Evolutionary conservation across 2,113 vertebrate species (phyloP), one percentile per base, ranked within the genome.

Genomic region (Urocolius indicus): DNA sequence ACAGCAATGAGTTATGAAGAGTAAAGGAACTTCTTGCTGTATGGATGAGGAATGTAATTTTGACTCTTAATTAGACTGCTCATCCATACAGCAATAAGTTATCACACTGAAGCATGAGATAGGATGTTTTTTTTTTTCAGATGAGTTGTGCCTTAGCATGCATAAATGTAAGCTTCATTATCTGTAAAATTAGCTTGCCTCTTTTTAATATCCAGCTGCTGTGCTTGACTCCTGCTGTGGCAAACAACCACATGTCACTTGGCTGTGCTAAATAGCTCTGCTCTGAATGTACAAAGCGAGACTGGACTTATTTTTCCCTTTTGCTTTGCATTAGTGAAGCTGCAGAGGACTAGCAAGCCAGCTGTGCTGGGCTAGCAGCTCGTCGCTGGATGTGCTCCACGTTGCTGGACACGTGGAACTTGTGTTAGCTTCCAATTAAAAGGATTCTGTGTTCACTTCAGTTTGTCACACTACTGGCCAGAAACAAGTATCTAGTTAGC

Each of bases 361-460:
- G 38, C 29, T 12, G 52, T 10, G n/a, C 14, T 30, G 46, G n/a
- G 27, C n/a, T 20, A 11, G 8, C 66, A 46, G 54, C 52, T 30
- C 7, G 1, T 38, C 11, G 1, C 48, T 16, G 15, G 21, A 1
- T 20, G 2, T 2, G 16, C 10, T 52, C 13, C 38, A 41, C 38
- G 2, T 19, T 11, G 21, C 27, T 62, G 43, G 58, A n/a, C 13
- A 11, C n/a, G 18, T 34, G 45, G 26, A 3, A 9, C 38, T n/a
- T 36, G 46, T 36, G 13, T 54, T 17, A 5, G 30, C 16, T 90
- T 48, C 74, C 45, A 24, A 7, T n/a, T 52, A 5, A 5, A 84
- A 38, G 30, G 66, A 38, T 2, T 26, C 38, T 13, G 8, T 4
- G 8, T 26, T 71, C 3, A 1, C 16, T 16, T 75, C 29, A 27